Conservation (phyloP, 1,140 invertebrate species). For the Apis mellifera region Amel_HAv3.1 CM009931.2:7373001-7373500, state of each 20-base stretch:
- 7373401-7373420: slow-evolving; percentile 1
- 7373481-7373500: not conserved
- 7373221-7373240: slow-evolving; percentile 19
- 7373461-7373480: not conserved
- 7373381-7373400: slow-evolving; percentile 72
- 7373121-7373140: slow-evolving; percentile 44
- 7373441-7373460: too few species aligned
- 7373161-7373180: slow-evolving; percentile 49
- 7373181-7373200: slow-evolving; percentile 1
- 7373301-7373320: slow-evolving; percentile 68
- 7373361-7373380: slow-evolving; percentile 72
- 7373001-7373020: slow-evolving; percentile 19
- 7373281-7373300: slow-evolving; percentile 55
- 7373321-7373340: slow-evolving; percentile 72
- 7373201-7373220: not conserved
- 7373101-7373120: slow-evolving; percentile 66
- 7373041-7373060: slow-evolving; percentile 58
- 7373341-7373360: slow-evolving; percentile 77
- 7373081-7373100: slow-evolving; percentile 79
- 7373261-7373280: slow-evolving; percentile 48
- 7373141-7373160: slow-evolving; percentile 69
- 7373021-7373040: slow-evolving; percentile 20
- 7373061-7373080: slow-evolving; percentile 80
- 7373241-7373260: slow-evolving; percentile 20
- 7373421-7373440: not conserved